Conservation (phyloP, 2,113 vertebrate species). For the Smithornis capensis region DNA sequence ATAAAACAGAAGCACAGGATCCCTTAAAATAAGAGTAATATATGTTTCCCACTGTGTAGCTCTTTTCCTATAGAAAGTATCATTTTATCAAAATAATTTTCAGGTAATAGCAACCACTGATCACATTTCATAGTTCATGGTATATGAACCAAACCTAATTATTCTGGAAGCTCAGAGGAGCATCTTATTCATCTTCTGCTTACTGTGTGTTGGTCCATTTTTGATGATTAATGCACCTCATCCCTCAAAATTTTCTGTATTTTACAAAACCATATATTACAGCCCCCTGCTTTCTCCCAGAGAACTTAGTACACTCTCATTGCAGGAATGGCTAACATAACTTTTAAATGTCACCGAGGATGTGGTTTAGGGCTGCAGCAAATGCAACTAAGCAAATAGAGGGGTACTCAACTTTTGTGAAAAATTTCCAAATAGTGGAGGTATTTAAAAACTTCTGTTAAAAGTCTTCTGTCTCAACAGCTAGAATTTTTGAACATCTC, state of each 20-base stretch:
- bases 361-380: neutral
- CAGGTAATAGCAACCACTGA: neutral
- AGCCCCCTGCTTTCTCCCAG: neutral
- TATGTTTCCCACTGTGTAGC: neutral
- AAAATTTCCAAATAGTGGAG: neutral
- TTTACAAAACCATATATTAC: neutral
- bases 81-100: constrained; percentile 29
- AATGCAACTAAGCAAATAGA: neutral
- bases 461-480: neutral
- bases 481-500: neutral
- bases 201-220: neutral
- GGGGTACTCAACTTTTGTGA: neutral
- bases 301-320: neutral
- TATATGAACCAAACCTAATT: neutral
- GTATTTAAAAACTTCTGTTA: neutral
- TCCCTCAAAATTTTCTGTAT: neutral
- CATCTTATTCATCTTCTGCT: neutral
- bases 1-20: neutral
- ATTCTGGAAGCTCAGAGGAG: neutral
- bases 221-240: neutral
- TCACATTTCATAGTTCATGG: neutral
- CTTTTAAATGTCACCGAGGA: neutral
- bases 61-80: neutral
- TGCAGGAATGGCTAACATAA: neutral
- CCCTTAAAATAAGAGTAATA: neutral